Evolutionary conservation across 1,140 invertebrate genomes (phyloP).

Genomic region (Hylaeus anthracinus): DNA sequence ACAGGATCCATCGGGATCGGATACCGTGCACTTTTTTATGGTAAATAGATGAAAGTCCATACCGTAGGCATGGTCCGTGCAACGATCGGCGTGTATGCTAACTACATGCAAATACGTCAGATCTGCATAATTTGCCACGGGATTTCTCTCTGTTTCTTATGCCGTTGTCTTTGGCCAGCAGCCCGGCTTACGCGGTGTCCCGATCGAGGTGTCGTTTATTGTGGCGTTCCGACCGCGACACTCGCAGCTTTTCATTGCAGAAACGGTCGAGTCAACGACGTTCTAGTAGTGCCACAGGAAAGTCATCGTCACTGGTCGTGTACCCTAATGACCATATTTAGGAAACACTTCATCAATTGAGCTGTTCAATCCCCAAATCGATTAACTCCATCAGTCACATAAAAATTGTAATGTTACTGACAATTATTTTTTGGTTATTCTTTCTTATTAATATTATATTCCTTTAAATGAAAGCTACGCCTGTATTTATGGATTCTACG

Average conservation of each 20-base stretch:
- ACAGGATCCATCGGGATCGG: slow-evolving; percentile 54
- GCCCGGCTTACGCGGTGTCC: slow-evolving; percentile 46
- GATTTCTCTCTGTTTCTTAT: slow-evolving; percentile 68
- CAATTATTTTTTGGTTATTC: too few relatives aligned
- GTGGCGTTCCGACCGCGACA: neutral
- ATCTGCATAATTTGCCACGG: slow-evolving; percentile 68
- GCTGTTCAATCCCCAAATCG: too few relatives aligned
- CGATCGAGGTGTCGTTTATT: slow-evolving; percentile 33
- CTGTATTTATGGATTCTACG: too few relatives aligned
- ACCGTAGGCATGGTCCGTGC: slow-evolving; percentile 30
- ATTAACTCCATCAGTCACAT: too few relatives aligned
- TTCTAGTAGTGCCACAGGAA: too few relatives aligned
- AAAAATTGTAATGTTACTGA: too few relatives aligned
- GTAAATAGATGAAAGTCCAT: slow-evolving; percentile 69
- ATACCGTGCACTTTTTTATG: slow-evolving; percentile 62
- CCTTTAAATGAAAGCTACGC: too few relatives aligned
- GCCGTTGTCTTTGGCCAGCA: slow-evolving; percentile 49
- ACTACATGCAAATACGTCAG: slow-evolving; percentile 66
- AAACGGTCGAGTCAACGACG: neutral
- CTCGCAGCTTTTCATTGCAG: neutral
- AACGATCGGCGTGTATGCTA: slow-evolving; percentile 61
- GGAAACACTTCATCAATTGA: too few relatives aligned
- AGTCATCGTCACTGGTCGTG: too few relatives aligned
- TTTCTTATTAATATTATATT: too few relatives aligned
- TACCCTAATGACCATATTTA: too few relatives aligned